Conservation (phyloP, 2,797 vertebrate genomes). For the Darevskia nairensis region DNA sequence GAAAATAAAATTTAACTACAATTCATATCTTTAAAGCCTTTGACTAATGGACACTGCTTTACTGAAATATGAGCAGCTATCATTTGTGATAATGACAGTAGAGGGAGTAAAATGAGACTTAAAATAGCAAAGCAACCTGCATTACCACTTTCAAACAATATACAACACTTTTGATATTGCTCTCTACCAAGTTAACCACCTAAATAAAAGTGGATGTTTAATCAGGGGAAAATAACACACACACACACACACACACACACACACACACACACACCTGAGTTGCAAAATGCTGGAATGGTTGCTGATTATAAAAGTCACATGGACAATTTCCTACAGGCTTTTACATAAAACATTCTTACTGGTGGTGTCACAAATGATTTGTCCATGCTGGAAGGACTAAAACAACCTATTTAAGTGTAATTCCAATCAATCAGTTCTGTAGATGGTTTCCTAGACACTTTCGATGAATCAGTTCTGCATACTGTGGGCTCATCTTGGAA, state of each 20-base stretch:
- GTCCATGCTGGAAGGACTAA: constrained; percentile 5
- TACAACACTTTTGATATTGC: accelerated
- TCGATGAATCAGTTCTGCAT: constrained; percentile 4
- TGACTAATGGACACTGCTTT: neutral
- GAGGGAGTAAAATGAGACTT: neutral
- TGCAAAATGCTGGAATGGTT: neutral
- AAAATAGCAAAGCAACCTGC: neutral
- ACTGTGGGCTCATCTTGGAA: neutral
- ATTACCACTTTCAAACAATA: neutral
- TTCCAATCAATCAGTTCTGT: constrained; percentile 15
- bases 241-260: too few species aligned
- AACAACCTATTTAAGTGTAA: neutral
- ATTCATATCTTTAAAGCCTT: neutral
- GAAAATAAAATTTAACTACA: neutral
- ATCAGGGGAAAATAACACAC: neutral
- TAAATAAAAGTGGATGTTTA: constrained; percentile 10
- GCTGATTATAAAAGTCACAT: neutral
- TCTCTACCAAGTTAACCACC: neutral
- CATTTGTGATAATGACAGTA: neutral
- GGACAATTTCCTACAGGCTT: constrained; percentile 9
- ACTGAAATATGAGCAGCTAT: neutral
- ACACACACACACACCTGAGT: neutral
- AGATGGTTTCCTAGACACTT: constrained; percentile 14
- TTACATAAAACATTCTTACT: constrained; percentile 4
- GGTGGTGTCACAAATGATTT: constrained; percentile 13